Percentiles rank a stretch among this genome's conserved stretches.
phyloP scores from a whole-genome alignment of 2,797 vertebrate genomes.

The Sebastes flavidus region DNA sequence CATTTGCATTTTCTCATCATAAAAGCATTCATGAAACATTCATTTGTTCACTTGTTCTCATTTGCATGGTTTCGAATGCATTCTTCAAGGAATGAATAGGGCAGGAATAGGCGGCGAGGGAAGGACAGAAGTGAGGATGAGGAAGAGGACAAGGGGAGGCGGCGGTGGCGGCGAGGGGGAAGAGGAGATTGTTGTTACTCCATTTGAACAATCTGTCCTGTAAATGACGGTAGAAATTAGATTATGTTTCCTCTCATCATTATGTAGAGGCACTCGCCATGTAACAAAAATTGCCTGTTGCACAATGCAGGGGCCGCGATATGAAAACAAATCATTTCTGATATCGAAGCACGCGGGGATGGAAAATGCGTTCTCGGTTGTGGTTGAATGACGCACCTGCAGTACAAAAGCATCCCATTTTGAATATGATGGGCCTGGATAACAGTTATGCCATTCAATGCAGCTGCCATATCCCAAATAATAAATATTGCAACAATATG shows the following conservation, averaged over 20 bases:
- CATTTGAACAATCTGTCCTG: slow-evolving; percentile 65
- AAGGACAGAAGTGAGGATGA: slow-evolving; percentile 4
- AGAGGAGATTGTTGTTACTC: slow-evolving; percentile 59
- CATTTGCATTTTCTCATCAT: slow-evolving; percentile 81
- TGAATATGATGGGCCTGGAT: slow-evolving; percentile 35
- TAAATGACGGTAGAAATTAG: slow-evolving; percentile 75
- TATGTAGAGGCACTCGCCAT: slow-evolving; percentile 41
- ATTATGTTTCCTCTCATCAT: slow-evolving; percentile 61
- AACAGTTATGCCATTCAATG: background rate
- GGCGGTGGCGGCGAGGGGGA: background rate
- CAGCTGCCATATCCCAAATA: background rate
- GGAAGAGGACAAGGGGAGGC: slow-evolving; percentile 2
- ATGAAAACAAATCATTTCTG: slow-evolving; percentile 48
- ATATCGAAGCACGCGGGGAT: slow-evolving; percentile 34
- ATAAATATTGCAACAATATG: slow-evolving; percentile 25
- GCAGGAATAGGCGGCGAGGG: slow-evolving; percentile 28
- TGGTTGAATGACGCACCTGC: slow-evolving; percentile 35
- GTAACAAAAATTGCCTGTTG: slow-evolving; percentile 41
- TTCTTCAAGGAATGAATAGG: slow-evolving; percentile 62
- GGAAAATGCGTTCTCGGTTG: slow-evolving; percentile 14
- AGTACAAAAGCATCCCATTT: slow-evolving; percentile 26
- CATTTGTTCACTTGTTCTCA: slow-evolving; percentile 79
- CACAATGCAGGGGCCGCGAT: slow-evolving; percentile 19
- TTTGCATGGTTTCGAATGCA: slow-evolving; percentile 66
- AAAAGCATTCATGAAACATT: slow-evolving; percentile 82